phyloP scores from a whole-genome alignment of 2,888 invertebrate species.

The Drosophila nr. fundita region DNA sequence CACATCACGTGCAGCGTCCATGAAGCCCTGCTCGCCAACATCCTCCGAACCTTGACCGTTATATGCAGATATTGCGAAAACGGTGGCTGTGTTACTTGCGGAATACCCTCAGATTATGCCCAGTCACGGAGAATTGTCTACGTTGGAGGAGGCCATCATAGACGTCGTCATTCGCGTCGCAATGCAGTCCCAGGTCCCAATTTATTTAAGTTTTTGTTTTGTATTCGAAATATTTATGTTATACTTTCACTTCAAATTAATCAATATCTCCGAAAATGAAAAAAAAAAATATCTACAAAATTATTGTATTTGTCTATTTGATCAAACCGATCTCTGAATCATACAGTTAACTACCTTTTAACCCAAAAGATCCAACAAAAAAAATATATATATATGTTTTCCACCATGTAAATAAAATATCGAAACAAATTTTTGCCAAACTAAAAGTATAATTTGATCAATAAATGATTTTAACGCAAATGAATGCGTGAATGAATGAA shows the following conservation, averaged over 20 bases:
- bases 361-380: neutral
- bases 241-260: neutral
- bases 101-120: too few relatives aligned
- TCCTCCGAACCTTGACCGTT: too few relatives aligned
- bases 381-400: neutral
- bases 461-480: neutral
- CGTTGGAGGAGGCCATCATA: too few relatives aligned
- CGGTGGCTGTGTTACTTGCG: too few relatives aligned
- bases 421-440: neutral
- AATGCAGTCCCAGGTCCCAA: neutral
- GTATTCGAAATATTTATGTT: too few relatives aligned
- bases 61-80: too few relatives aligned
- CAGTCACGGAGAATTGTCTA: too few relatives aligned
- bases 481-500: neutral
- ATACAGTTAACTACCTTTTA: neutral
- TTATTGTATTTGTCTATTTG: too few relatives aligned
- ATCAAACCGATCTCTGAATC: too few relatives aligned
- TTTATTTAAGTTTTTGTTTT: neutral
- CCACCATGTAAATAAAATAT: neutral
- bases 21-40: too few relatives aligned
- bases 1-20: too few relatives aligned
- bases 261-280: neutral
- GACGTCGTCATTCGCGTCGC: too few relatives aligned
- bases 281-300: neutral
- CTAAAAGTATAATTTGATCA: neutral